These are phyloP conservation scores for Pseudopleuronectes americanus DNA, from an alignment of 2,797 vertebrate species.

Conservation along the genomic window DNA sequence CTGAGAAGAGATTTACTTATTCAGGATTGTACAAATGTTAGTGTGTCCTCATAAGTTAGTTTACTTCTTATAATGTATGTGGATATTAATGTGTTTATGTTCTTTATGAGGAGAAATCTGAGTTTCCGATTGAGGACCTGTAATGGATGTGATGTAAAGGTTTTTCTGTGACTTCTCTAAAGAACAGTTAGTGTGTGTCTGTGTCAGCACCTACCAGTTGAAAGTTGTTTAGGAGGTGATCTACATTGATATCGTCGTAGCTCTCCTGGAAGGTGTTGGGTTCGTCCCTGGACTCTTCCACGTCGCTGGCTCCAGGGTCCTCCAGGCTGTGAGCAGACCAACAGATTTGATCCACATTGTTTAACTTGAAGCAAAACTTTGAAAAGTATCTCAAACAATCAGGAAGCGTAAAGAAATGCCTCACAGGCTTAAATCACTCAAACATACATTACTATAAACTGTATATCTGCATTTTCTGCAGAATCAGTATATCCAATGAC, in stretches of 20 bases:
- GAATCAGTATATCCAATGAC: too few relatives aligned
- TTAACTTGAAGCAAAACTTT: background rate
- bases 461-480: background rate
- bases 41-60: too few relatives aligned
- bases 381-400: background rate
- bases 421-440: background rate
- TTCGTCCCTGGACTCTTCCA: constrained; percentile 86
- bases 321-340: constrained; percentile 77
- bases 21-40: too few relatives aligned
- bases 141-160: too few relatives aligned
- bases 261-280: constrained; percentile 87
- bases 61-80: too few relatives aligned
- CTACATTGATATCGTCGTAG: constrained; percentile 86
- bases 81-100: background rate
- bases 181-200: background rate
- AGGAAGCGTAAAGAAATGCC: too few relatives aligned
- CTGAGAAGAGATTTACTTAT: too few relatives aligned
- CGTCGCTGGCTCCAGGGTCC: constrained; percentile 83
- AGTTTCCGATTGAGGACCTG: too few relatives aligned
- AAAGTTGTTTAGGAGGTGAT: constrained; percentile 87
- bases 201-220: constrained; percentile 85
- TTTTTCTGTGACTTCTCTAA: background rate
- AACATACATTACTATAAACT: background rate
- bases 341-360: background rate
- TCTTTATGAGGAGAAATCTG: too few relatives aligned